Conservation (phyloP, 2,888 invertebrate genomes). For the Sclerodermus sp. region DNA sequence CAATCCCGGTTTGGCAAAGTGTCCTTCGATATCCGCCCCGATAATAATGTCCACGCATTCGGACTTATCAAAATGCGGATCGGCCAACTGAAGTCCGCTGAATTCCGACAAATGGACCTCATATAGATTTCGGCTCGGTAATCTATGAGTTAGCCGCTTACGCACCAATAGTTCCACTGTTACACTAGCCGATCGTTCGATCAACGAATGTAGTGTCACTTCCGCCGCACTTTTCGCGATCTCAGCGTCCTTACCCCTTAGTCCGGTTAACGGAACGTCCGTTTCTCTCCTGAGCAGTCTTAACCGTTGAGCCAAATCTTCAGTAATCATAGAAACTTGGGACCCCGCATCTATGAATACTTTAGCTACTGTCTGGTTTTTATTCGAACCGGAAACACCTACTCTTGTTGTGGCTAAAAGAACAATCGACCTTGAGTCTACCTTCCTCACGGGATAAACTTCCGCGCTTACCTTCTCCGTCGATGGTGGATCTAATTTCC, state of each 20-base stretch:
- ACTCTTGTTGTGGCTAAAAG: too few species aligned
- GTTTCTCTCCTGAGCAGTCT: background rate
- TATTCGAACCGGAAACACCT: too few species aligned
- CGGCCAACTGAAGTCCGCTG: background rate
- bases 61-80: background rate
- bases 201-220: background rate
- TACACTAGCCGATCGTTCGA: background rate
- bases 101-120: background rate
- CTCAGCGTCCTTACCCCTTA: background rate
- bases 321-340: background rate
- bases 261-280: background rate
- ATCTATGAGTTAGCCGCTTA: background rate
- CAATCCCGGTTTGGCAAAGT: too few species aligned
- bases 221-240: background rate
- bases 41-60: background rate
- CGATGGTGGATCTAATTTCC: too few species aligned
- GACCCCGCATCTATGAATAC: background rate
- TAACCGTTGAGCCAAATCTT: background rate
- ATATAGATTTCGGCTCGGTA: background rate
- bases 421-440: too few species aligned
- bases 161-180: background rate
- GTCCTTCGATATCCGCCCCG: too few species aligned
- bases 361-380: too few species aligned
- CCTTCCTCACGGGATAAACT: too few species aligned
- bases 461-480: too few species aligned